Evolutionary conservation across 2,113 vertebrate genomes (phyloP), one percentile per base, ranked within the genome.

Genomic region (Hemichromis elongatus): DNA sequence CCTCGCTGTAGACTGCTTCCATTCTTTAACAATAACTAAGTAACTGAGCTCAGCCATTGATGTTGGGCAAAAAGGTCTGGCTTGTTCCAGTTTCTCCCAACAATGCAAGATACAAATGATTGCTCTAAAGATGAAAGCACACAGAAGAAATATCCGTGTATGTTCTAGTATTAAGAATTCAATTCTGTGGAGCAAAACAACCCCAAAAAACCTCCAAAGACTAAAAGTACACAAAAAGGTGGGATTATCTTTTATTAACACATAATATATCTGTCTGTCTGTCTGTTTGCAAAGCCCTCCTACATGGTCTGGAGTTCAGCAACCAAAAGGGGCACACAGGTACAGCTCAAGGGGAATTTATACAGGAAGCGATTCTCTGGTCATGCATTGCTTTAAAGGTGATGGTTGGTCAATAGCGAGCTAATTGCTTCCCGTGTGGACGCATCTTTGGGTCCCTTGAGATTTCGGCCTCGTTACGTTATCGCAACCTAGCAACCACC

Each of bases 321-420:
- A 68, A 68, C 12, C 37, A 68, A 42, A 37, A 24, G 1, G 1
- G 11, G 7, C 8, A 68, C 35, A 42, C 42, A 68, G 63, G n/a
- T 42, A 26, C 5, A 68, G n/a, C 63, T 68, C 7, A 68, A 13
- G n/a, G 35, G 1, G n/a, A 1, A 16, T 68, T 68, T 68, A 68
- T 0, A 68, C 35, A 68, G 35, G 35, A 40, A 42, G n/a, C 35
- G 42, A 42, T 68, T 68, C 7, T 1, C n/a, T 0, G 3, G 63
- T 0, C 35, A 24, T 24, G 35, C 5, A 42, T 68, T 40, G n/a
- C 35, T 42, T 68, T 68, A 24, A 68, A 16, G n/a, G 3, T 26
- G 3, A 68, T 16, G 7, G 7, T 42, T 68, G 63, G 63, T 68
- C 63, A 24, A 42, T 24, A 42, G 35, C 13, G 12, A 40, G 61